Conservation (phyloP, 1,140 invertebrate species). For the Saccostrea glomerata region DNA sequence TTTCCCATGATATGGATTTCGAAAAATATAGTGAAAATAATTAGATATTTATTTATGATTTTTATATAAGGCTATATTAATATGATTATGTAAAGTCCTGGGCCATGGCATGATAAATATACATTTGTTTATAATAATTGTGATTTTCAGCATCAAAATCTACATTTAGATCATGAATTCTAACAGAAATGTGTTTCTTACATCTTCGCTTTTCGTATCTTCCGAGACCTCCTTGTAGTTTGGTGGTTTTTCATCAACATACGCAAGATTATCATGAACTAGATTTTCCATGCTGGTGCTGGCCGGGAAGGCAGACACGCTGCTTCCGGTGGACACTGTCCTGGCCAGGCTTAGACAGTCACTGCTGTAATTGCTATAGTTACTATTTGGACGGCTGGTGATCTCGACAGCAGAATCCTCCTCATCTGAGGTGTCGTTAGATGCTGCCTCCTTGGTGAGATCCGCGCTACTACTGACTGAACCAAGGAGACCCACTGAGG, state of each 20-base stretch:
- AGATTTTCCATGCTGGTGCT: constrained; percentile 57
- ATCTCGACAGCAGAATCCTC: constrained; percentile 64
- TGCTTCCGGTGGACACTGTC: constrained; percentile 60
- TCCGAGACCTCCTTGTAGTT: constrained; percentile 53
- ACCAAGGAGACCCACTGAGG: constrained; percentile 62
- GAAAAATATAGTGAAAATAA: neutral
- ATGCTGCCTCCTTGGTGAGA: constrained; percentile 63
- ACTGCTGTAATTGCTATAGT: constrained; percentile 55
- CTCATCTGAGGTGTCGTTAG: constrained; percentile 66
- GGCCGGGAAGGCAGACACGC: constrained; percentile 56
- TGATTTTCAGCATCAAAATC: too few relatives aligned
- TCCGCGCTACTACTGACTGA: constrained; percentile 64
- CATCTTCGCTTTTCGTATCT: constrained; percentile 50
- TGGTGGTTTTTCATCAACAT: constrained; percentile 52
- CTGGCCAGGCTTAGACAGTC: constrained; percentile 63
- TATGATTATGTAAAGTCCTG: too few relatives aligned
- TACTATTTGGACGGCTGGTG: constrained; percentile 57
- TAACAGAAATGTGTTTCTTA: constrained; percentile 29
- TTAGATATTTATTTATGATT: too few relatives aligned
- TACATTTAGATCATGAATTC: neutral
- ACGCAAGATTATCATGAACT: constrained; percentile 62
- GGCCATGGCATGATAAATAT: too few relatives aligned
- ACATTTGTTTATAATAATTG: too few relatives aligned
- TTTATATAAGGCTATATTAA: too few relatives aligned
- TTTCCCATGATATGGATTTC: neutral